Evolutionary conservation across 2,888 invertebrate genomes (phyloP).

Genomic region (Eupeodes luniger): DNA sequence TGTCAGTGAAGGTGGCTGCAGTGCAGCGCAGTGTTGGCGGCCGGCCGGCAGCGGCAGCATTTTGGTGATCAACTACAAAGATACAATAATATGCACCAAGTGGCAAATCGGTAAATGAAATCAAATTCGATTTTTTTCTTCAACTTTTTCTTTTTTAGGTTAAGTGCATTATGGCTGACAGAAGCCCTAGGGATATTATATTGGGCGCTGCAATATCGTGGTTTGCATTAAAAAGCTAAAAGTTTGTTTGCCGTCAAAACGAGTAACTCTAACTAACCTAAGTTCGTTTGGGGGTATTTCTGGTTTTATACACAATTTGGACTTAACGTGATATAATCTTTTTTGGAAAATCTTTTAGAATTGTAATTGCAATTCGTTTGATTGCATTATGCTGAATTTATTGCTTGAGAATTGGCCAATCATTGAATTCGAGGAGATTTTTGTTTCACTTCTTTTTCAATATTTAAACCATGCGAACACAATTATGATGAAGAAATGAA

Average conservation of each 20-base stretch:
- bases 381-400: constrained; percentile 73
- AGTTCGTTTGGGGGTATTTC: constrained; percentile 26
- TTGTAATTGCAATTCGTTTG: constrained; percentile 73
- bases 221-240: constrained; percentile 7
- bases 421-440: constrained; percentile 54
- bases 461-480: constrained; percentile 19
- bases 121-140: constrained; percentile 39
- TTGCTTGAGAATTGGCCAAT: constrained; percentile 72
- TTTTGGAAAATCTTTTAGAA: constrained; percentile 55
- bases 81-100: constrained; percentile 54
- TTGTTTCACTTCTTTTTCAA: constrained; percentile 1
- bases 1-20: background rate
- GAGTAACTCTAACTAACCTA: background rate
- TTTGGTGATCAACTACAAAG: constrained; percentile 47
- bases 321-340: constrained; percentile 65
- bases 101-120: constrained; percentile 66
- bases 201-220: constrained; percentile 54
- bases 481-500: background rate
- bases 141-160: constrained; percentile 49
- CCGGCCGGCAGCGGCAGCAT: background rate
- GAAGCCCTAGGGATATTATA: constrained; percentile 71
- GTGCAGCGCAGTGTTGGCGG: background rate
- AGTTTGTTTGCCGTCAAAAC: background rate
- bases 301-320: constrained; percentile 11
- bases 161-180: constrained; percentile 72